Base-by-base conservation (phyloP, 2,888 invertebrate genomes). In the Agrochola litura region DNA sequence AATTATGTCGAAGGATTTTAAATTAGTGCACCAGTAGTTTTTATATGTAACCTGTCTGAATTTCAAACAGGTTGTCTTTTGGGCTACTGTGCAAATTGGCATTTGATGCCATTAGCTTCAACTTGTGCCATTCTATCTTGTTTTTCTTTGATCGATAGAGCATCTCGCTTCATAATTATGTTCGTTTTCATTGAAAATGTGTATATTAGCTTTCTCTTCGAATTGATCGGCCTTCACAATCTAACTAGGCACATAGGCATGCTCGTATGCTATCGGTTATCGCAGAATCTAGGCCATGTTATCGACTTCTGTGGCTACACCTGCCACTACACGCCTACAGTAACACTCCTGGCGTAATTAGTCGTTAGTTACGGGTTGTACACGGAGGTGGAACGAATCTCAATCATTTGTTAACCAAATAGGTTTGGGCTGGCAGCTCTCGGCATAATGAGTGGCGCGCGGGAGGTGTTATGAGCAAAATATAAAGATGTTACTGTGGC, bases 251-350 rank as follows among this genome's bases (percentile, higher is more conserved):
- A 64, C 70, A 19, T 69, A 73, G 65, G 69, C 22, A 22, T 63
- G 66, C 86, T 41, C 60, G 79, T 73, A 75, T 75, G 73, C 79
- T 86, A 77, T 82, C 64, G 70, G 72, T 72, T 82, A 89, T 86
- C 83, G 89, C 76, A 73, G 82, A 89, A 93, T 92, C 91, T 93
- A 92, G 94, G 93, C 88, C 93, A 89, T 88, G 89, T 88, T 91
- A 90, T 92, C 89, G 83, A 86, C 88, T 91, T 86, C 88, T 86
- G 83, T 86, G 72, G 58, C 85, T 81, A 87, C 89, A 91, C 90
- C 90, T 91, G 92, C 87, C 76, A 81, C 79, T 77, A 81, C 76
- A 77, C 79, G 77, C 78, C 77, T 69, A 83, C 75, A 78, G 61
- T 81, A 78, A 83, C 58, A 76, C 73, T 68, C 79, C 75, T 81